Evolutionary conservation across 1,140 invertebrate species (phyloP).

Genomic region (Papilio xuthus): DNA sequence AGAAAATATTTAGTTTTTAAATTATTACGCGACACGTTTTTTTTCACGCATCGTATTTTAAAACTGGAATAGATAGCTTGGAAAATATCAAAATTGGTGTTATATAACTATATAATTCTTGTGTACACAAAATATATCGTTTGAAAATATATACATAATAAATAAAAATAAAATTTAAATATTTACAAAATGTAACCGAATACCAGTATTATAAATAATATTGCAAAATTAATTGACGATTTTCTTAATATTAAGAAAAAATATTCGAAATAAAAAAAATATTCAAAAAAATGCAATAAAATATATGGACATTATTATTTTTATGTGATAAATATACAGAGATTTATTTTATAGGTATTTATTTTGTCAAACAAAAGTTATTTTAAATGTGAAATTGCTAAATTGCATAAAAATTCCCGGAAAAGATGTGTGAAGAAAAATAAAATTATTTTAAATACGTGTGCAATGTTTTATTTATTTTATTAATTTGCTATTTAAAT

Average conservation of each 20-base stretch:
- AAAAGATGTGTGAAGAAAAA: background rate
- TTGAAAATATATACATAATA: background rate
- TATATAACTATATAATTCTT: background rate
- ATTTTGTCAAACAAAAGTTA: background rate
- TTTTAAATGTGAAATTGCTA: background rate
- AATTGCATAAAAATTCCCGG: background rate
- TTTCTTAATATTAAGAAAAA: background rate
- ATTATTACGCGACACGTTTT: too few species aligned
- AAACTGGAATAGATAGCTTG: background rate
- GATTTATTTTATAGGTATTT: background rate
- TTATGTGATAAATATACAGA: background rate
- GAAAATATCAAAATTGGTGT: background rate
- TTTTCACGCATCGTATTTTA: background rate
- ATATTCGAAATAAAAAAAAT: background rate
- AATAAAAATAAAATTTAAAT: background rate
- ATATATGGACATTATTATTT: background rate
- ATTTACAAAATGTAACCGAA: background rate
- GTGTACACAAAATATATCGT: background rate
- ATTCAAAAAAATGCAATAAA: background rate
- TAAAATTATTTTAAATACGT: background rate
- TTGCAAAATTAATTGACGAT: background rate
- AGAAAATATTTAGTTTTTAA: too few species aligned
- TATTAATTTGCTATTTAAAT: conserved; percentile 14
- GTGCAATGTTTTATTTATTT: conserved; percentile 13
- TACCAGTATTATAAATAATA: background rate